A percentile compares a stretch with the other conserved stretches of the same genome.
These are phyloP conservation scores for Charaxes varanes DNA, from an alignment of 1,140 invertebrate species.

Conservation along the genomic window DNA sequence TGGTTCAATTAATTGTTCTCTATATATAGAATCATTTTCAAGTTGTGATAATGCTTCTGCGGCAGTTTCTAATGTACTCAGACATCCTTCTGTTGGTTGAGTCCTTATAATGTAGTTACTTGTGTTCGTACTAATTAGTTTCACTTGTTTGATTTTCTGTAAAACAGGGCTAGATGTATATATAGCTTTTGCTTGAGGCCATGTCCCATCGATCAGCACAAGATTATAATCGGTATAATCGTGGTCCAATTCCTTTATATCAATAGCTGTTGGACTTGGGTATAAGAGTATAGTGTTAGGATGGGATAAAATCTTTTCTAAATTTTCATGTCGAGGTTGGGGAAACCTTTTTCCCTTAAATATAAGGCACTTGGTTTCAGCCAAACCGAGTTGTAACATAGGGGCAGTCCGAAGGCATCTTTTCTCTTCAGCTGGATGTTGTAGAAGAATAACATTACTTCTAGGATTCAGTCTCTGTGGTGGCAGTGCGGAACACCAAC, in stretches of 20 bases:
- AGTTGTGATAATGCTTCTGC: conserved; percentile 87
- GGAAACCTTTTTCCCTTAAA: conserved; percentile 91
- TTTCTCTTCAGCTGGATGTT: conserved; percentile 95
- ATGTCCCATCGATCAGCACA: conserved; percentile 93
- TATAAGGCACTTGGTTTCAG: conserved; percentile 83
- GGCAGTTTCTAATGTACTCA: conserved; percentile 94
- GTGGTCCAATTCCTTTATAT: conserved; percentile 72
- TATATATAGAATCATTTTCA: conserved; percentile 81
- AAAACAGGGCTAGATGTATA: conserved; percentile 83
- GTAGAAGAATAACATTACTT: conserved; percentile 86
- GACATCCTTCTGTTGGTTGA: conserved; percentile 91
- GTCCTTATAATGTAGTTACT: conserved; percentile 95
- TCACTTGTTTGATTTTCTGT: conserved; percentile 81
- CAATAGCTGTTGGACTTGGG: conserved; percentile 84
- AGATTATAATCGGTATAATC: conserved; percentile 81
- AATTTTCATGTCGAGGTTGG: conserved; percentile 77
- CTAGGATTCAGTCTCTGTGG: conserved; percentile 78
- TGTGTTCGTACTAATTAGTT: conserved; percentile 80
- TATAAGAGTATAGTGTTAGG: conserved; percentile 87
- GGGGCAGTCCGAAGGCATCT: conserved; percentile 90
- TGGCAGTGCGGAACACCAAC: conserved; percentile 91
- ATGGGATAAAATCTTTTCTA: conserved; percentile 80
- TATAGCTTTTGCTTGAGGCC: conserved; percentile 93
- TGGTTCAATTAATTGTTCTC: conserved; percentile 82
- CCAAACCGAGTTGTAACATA: conserved; percentile 87